A percentile compares a stretch with the other conserved stretches of the same genome.
Conservation (phyloP, 2,888 invertebrate species). For the Himalopsyche tibetana region DNA sequence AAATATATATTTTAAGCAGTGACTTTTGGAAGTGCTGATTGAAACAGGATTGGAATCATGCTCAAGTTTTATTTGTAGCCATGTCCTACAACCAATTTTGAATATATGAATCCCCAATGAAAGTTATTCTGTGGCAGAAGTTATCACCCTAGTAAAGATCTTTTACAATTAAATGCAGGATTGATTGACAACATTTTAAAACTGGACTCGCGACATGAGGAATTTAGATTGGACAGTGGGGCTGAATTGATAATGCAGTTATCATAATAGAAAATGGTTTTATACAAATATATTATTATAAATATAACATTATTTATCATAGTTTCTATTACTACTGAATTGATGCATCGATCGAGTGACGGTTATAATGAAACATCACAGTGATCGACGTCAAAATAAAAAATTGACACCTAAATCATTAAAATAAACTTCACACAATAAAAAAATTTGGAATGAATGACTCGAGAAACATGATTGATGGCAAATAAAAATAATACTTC, state of each 20-base stretch:
- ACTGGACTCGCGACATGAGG: background rate
- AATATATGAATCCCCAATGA: no score
- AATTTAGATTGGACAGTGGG: background rate
- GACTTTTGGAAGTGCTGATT: no score
- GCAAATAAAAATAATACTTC: conserved; percentile 43
- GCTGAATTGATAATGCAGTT: background rate
- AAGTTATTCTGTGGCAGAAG: no score
- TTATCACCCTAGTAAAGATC: no score
- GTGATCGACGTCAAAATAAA: conserved; percentile 20
- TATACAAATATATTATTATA: conserved; percentile 51
- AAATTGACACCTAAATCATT: conserved; percentile 23
- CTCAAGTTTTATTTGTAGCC: no score
- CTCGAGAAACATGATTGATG: conserved; percentile 41
- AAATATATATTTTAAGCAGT: no score
- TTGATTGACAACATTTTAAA: no score
- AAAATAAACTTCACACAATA: conserved; percentile 36
- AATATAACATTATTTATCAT: conserved; percentile 47
- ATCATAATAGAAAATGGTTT: conserved; percentile 48
- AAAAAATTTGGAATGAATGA: conserved; percentile 58
- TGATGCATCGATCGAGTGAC: background rate
- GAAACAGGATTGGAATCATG: no score
- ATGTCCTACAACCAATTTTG: no score
- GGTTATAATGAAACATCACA: background rate
- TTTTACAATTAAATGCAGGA: no score
- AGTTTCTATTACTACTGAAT: conserved; percentile 41